A percentile compares a stretch with the other conserved stretches of the same genome.
Evolutionary conservation across 2,113 vertebrate genomes (phyloP).

Genomic region (Narcine bancroftii): DNA sequence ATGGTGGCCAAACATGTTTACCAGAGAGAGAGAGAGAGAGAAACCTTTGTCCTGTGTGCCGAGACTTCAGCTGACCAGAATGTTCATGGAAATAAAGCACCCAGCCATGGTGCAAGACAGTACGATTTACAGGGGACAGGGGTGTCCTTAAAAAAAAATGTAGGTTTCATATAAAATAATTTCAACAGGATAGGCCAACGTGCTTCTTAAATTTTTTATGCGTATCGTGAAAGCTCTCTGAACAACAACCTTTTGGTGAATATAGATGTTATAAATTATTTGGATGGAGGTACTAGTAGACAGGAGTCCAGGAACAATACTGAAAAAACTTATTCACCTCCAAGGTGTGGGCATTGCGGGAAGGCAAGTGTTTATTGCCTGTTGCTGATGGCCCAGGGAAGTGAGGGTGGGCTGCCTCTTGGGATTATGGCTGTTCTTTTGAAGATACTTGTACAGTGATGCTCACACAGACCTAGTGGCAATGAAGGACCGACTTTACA

Average conservation of each 20-base stretch:
- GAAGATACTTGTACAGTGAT: too few species aligned
- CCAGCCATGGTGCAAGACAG: not conserved
- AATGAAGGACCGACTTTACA: too few species aligned
- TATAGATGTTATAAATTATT: not conserved
- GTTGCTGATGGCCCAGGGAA: too few species aligned
- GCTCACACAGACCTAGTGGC: too few species aligned
- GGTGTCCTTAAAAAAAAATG: not conserved
- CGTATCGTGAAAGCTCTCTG: not conserved
- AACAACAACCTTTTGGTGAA: not conserved
- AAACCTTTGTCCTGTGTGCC: not conserved
- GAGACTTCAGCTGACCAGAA: not conserved
- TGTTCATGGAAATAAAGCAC: not conserved
- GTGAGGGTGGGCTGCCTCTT: too few species aligned
- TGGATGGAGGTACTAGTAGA: too few species aligned
- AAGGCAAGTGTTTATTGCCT: too few species aligned
- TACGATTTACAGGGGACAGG: not conserved
- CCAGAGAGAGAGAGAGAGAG: not conserved
- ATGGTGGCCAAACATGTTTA: not conserved
- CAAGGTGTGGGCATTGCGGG: too few species aligned
- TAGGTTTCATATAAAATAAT: not conserved
- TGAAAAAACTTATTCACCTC: too few species aligned
- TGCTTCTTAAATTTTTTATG: not conserved
- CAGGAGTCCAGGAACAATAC: not conserved
- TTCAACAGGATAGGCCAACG: not conserved
- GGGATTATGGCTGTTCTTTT: too few species aligned